These are phyloP conservation scores for Tholera decimalis DNA, from an alignment of 2,888 invertebrate genomes.

Conservation along the genomic window DNA sequence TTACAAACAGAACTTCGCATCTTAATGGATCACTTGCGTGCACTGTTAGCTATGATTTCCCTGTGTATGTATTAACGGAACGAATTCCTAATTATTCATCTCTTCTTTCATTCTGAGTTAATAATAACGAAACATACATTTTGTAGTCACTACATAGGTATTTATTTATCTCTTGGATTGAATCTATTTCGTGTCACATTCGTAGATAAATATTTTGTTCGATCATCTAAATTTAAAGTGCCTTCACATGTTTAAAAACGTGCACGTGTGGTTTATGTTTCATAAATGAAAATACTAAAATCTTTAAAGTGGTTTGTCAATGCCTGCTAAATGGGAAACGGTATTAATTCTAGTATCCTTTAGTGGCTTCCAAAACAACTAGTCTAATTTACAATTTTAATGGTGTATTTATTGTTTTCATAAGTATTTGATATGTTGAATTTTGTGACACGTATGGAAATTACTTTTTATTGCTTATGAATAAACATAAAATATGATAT, in stretches of 20 bases:
- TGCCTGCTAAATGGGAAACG: slow-evolving; percentile 54
- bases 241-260: slow-evolving; percentile 82
- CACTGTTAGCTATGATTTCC: slow-evolving; percentile 34
- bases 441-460: slow-evolving; percentile 86
- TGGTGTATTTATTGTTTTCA: slow-evolving; percentile 78
- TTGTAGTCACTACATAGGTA: slow-evolving; percentile 12
- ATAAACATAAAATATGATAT: slow-evolving; percentile 85
- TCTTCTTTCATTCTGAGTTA: slow-evolving; percentile 14
- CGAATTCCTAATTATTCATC: slow-evolving; percentile 16
- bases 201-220: slow-evolving; percentile 48
- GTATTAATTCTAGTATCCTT: slow-evolving; percentile 71
- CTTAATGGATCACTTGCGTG: slow-evolving; percentile 53
- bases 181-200: slow-evolving; percentile 20
- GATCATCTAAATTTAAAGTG: slow-evolving; percentile 83
- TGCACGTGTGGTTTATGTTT: slow-evolving; percentile 67
- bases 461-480: slow-evolving; percentile 91
- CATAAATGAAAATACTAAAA: slow-evolving; percentile 40
- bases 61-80: slow-evolving; percentile 18
- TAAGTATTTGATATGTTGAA: slow-evolving; percentile 80
- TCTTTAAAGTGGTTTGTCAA: slow-evolving; percentile 74
- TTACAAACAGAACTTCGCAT: slow-evolving; percentile 27
- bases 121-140: slow-evolving; percentile 16
- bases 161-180: slow-evolving; percentile 19
- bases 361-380: slow-evolving; percentile 80
- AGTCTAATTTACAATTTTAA: slow-evolving; percentile 75